phyloP scores from a whole-genome alignment of 2,888 invertebrate genomes.

The Argyresthia albistria region DNA sequence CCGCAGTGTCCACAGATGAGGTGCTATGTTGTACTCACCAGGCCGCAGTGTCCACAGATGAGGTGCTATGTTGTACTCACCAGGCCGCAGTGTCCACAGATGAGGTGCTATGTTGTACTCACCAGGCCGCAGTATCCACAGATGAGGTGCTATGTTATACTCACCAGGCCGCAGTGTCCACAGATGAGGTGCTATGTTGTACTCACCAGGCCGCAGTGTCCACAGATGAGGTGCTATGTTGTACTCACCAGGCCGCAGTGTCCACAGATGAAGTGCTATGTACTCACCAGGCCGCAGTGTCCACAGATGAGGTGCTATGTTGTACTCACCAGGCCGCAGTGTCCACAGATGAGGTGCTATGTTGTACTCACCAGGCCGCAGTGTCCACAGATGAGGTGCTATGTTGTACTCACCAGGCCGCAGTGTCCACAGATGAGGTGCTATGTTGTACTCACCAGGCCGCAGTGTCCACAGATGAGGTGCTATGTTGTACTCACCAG shows the following conservation, averaged over 20 bases:
- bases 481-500: conserved; percentile 93
- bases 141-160: conserved; percentile 95
- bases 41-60: conserved; percentile 89
- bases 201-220: conserved; percentile 88
- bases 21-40: conserved; percentile 96
- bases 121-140: conserved; percentile 87
- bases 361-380: conserved; percentile 85
- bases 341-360: conserved; percentile 95
- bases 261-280: conserved; percentile 96
- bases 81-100: conserved; percentile 90
- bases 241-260: conserved; percentile 82
- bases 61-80: conserved; percentile 95
- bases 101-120: conserved; percentile 94
- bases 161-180: conserved; percentile 88
- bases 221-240: conserved; percentile 94
- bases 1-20: conserved; percentile 90
- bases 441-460: conserved; percentile 93
- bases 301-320: conserved; percentile 94
- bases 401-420: conserved; percentile 88
- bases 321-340: conserved; percentile 85
- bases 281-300: conserved; percentile 84
- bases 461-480: conserved; percentile 91
- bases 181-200: conserved; percentile 94
- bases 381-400: conserved; percentile 94
- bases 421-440: conserved; percentile 92